Evolutionary conservation across 2,797 vertebrate genomes (phyloP).

Genomic region (Vespertilio murinus): DNA sequence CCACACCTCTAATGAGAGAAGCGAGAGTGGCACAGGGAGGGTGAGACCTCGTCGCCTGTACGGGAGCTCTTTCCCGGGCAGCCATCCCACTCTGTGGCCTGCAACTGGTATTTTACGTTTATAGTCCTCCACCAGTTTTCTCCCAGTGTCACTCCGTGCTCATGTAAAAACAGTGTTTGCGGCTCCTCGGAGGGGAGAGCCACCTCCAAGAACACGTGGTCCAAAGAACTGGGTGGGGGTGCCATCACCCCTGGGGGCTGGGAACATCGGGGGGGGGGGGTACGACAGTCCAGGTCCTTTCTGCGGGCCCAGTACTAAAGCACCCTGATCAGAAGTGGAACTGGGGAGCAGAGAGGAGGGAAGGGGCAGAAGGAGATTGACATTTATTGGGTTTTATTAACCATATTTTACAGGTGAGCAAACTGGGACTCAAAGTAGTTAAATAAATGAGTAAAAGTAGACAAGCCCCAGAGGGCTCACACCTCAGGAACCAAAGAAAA

Average conservation of each 20-base stretch:
- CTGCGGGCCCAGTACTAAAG: not conserved
- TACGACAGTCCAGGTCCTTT: not conserved
- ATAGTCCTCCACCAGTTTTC: constrained; percentile 70
- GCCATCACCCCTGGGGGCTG: constrained; percentile 60
- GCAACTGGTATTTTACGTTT: constrained; percentile 72
- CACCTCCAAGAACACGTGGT: constrained; percentile 69
- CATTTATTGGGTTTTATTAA: not conserved
- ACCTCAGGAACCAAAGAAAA: not conserved
- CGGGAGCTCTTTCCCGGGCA: constrained; percentile 53
- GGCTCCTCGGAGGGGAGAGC: constrained; percentile 73
- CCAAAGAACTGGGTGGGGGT: constrained; percentile 46
- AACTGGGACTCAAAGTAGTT: not conserved
- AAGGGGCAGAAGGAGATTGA: not conserved
- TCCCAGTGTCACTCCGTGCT: constrained; percentile 76
- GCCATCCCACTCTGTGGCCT: constrained; percentile 58
- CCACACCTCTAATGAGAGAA: not conserved
- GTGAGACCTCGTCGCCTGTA: not conserved
- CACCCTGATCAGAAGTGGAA: not conserved
- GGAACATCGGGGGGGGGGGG: no score
- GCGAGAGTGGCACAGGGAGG: not conserved
- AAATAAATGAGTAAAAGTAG: not conserved
- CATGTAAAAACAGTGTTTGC: constrained; percentile 57
- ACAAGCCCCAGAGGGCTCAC: no score
- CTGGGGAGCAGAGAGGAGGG: not conserved
- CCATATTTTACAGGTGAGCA: not conserved